Evolutionary conservation across 2,888 invertebrate genomes (phyloP).

Genomic region (Cerceris rybyensis): DNA sequence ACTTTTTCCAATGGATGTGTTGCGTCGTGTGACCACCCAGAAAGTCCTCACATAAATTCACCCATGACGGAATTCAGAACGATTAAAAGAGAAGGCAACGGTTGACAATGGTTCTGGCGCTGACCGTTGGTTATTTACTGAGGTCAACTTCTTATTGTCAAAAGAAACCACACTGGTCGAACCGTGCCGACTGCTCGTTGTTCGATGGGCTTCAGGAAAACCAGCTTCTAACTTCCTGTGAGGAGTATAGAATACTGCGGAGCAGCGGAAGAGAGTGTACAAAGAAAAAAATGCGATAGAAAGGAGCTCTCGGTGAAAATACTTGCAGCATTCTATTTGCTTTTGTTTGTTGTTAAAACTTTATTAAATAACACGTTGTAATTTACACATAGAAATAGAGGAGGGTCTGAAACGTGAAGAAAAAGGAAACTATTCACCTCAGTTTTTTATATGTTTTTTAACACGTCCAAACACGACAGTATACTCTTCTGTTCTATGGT

Average conservation of each 20-base stretch:
- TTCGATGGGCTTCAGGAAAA: slow-evolving; percentile 41
- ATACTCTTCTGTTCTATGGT: background rate
- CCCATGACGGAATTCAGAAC: slow-evolving; percentile 56
- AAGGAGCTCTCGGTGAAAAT: background rate
- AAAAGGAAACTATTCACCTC: background rate
- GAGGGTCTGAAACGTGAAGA: background rate
- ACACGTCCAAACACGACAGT: background rate
- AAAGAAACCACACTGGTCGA: slow-evolving; percentile 39
- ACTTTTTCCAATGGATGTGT: slow-evolving; percentile 37
- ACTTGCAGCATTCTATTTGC: background rate
- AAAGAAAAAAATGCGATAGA: background rate
- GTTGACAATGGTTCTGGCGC: slow-evolving; percentile 50
- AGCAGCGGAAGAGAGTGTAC: background rate
- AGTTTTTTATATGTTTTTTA: background rate
- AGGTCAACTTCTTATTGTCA: slow-evolving; percentile 68
- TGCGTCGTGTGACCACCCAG: slow-evolving; percentile 65
- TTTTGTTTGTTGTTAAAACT: no score
- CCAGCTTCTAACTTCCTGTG: background rate
- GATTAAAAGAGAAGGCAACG: slow-evolving; percentile 64
- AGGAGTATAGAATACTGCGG: background rate
- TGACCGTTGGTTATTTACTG: slow-evolving; percentile 70
- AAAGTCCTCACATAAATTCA: slow-evolving; percentile 68
- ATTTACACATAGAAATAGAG: no score
- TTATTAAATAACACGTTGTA: no score
- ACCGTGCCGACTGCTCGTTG: slow-evolving; percentile 29